phyloP scores from a whole-genome alignment of 2,888 invertebrate species.

The Oscheius sp. region DNA sequence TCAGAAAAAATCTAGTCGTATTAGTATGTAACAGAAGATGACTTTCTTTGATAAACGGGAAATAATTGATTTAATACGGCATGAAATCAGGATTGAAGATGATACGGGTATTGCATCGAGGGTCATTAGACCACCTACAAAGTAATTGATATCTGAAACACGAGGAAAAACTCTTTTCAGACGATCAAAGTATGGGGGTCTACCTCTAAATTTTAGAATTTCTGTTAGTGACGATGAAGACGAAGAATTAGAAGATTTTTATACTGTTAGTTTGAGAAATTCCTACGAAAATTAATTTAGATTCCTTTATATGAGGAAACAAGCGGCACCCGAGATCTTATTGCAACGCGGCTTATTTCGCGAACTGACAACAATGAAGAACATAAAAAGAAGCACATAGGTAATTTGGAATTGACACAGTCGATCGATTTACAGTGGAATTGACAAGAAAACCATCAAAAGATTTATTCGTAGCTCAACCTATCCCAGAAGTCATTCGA shows the following conservation, averaged over 20 bases:
- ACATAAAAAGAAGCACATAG: not conserved
- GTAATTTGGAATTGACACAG: not conserved
- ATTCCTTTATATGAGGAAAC: slow-evolving; percentile 52
- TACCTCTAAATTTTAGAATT: slow-evolving; percentile 53
- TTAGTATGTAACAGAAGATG: slow-evolving; percentile 35
- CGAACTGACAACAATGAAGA: slow-evolving; percentile 26
- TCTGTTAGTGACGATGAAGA: slow-evolving; percentile 35
- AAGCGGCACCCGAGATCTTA: slow-evolving; percentile 26
- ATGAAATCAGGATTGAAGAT: slow-evolving; percentile 52
- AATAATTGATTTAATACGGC: slow-evolving; percentile 51
- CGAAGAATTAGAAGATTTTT: slow-evolving; percentile 36
- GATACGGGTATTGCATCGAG: slow-evolving; percentile 46
- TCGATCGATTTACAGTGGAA: not conserved
- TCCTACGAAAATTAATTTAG: slow-evolving; percentile 23
- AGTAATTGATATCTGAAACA: slow-evolving; percentile 21
- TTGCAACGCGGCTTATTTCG: slow-evolving; percentile 33
- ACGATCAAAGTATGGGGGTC: slow-evolving; percentile 52
- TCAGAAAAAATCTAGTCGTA: no score
- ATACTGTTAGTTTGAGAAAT: slow-evolving; percentile 36
- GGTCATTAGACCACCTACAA: slow-evolving; percentile 37
- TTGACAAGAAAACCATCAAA: not conserved
- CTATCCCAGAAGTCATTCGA: slow-evolving; percentile 34
- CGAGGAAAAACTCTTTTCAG: slow-evolving; percentile 19
- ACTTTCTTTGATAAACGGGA: slow-evolving; percentile 50
- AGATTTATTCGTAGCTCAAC: slow-evolving; percentile 28